These are phyloP conservation scores for Agelas oroides DNA, from an alignment of 37 sponge, comb jelly and placozoan genomes.

Conservation along the genomic window DNA sequence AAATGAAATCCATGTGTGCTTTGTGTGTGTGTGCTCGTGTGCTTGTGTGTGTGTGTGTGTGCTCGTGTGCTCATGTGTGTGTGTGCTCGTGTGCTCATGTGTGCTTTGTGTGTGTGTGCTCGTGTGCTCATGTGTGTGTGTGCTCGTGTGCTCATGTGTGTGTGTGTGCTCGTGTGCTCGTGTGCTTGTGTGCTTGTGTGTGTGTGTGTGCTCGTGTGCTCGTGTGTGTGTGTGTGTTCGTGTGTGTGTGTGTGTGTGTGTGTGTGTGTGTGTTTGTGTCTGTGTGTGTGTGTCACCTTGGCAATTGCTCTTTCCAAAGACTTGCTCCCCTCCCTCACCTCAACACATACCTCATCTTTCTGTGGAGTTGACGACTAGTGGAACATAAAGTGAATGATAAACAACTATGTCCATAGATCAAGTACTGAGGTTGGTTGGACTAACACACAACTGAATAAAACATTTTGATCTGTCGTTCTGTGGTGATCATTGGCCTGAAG, in stretches of 20 bases:
- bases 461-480: too few species aligned
- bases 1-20: too few species aligned
- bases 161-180: not conserved
- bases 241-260: not conserved
- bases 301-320: not conserved
- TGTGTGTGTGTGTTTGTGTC: not conserved
- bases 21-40: too few species aligned
- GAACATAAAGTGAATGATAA: not conserved
- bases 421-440: too few species aligned
- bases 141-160: too few species aligned
- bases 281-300: not conserved
- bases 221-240: not conserved
- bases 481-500: too few species aligned
- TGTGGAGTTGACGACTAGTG: not conserved
- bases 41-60: too few species aligned
- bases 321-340: not conserved
- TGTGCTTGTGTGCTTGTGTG: not conserved
- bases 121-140: not conserved
- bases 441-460: too few species aligned
- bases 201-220: too few species aligned
- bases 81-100: not conserved
- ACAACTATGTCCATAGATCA: not conserved
- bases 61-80: too few species aligned
- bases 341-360: not conserved
- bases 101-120: too few species aligned